phyloP scores from a whole-genome alignment of 2,113 vertebrate species.

The Anser brachyrhynchus region DNA sequence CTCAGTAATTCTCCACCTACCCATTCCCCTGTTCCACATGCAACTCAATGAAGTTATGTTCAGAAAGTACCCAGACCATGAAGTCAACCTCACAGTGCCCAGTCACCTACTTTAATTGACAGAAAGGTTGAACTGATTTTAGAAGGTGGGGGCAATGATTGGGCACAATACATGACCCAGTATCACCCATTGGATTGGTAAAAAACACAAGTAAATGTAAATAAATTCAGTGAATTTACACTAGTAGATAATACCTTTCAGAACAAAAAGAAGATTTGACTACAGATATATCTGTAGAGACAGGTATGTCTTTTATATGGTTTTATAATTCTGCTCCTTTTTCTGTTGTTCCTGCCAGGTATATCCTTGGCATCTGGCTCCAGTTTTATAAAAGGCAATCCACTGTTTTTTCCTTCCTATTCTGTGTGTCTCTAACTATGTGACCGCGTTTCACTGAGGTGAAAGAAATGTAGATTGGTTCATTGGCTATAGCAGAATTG shows the following conservation, averaged over 20 bases:
- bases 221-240: neutral
- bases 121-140: neutral
- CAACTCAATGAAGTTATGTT: neutral
- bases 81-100: neutral
- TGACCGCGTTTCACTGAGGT: conserved; percentile 4
- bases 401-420: neutral
- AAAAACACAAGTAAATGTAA: neutral
- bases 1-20: neutral
- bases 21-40: neutral
- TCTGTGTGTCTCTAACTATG: neutral
- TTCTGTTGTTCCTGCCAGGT: neutral
- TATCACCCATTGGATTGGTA: neutral
- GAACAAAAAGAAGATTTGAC: neutral
- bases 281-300: neutral
- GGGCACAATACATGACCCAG: neutral
- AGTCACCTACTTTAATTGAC: neutral
- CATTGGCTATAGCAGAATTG: neutral
- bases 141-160: neutral
- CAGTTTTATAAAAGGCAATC: neutral
- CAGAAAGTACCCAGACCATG: neutral
- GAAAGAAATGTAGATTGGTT: conserved; percentile 8
- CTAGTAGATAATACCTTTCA: neutral
- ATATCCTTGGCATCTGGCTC: neutral
- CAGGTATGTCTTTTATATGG: neutral
- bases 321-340: neutral